These are phyloP conservation scores for Pristis pectinata DNA, from an alignment of 2,797 vertebrate species.

Conservation along the genomic window DNA sequence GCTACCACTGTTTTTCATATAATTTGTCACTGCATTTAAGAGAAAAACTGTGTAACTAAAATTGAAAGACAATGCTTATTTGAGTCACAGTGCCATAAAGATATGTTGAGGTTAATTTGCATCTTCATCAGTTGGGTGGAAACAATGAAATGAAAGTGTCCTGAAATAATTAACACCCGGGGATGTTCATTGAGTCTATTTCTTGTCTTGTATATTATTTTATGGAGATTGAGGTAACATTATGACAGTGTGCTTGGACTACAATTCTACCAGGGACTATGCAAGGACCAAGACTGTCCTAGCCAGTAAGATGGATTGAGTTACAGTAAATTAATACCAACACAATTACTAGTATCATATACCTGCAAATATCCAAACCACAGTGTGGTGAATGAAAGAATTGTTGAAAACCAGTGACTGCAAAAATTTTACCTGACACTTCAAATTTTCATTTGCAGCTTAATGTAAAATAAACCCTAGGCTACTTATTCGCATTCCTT, in stretches of 20 bases:
- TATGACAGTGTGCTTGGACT: background rate
- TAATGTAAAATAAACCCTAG: background rate
- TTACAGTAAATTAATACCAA: background rate
- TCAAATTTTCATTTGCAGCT: background rate
- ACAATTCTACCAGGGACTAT: background rate
- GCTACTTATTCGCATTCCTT: background rate
- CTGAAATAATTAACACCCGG: background rate
- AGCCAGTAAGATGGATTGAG: background rate
- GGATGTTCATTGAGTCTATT: background rate
- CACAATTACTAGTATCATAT: background rate
- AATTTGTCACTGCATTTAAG: background rate
- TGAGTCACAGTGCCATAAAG: background rate
- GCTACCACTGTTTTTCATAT: background rate
- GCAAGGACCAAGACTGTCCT: background rate
- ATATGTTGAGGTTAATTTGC: background rate
- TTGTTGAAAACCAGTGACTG: background rate
- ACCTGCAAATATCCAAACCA: background rate
- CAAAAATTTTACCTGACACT: background rate
- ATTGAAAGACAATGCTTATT: background rate
- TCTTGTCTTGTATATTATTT: background rate
- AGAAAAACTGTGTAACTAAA: background rate
- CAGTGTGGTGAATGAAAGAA: background rate
- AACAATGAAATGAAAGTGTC: background rate
- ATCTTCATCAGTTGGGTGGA: background rate
- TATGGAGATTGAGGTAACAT: background rate